phyloP scores from a whole-genome alignment of 2,888 invertebrate genomes.

The Ophion costatus region DNA sequence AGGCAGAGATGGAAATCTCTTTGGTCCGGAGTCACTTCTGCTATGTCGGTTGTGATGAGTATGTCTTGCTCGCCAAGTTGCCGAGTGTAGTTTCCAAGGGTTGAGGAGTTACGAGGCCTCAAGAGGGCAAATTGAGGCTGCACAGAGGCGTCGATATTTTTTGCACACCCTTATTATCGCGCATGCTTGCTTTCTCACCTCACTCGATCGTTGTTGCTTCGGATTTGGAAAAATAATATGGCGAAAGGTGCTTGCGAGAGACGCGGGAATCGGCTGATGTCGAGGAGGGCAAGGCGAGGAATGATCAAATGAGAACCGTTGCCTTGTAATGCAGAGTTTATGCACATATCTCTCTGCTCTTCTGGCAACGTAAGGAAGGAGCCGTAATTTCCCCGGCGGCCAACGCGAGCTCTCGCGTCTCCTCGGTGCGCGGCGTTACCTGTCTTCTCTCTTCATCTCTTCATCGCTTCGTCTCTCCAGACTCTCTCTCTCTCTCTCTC shows the following conservation, averaged over 20 bases:
- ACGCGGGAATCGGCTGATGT: neutral
- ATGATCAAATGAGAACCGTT: constrained; percentile 77
- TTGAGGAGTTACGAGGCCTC: neutral
- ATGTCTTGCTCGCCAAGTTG: neutral
- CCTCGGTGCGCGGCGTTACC: constrained; percentile 81
- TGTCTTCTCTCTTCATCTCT: constrained; percentile 72
- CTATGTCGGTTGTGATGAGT: neutral
- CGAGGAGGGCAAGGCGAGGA: neutral
- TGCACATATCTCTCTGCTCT: constrained; percentile 78
- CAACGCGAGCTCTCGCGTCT: constrained; percentile 74
- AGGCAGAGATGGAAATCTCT: constrained; percentile 29
- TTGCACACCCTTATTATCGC: neutral
- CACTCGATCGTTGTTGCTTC: too few relatives aligned
- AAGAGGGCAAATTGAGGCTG: neutral
- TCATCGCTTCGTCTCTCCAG: constrained; percentile 71
- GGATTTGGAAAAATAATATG: neutral
- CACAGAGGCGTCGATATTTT: neutral
- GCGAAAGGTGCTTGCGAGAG: neutral
- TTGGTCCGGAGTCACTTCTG: neutral
- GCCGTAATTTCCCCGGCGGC: constrained; percentile 83
- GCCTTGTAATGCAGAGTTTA: constrained; percentile 81
- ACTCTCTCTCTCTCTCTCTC: constrained; percentile 68
- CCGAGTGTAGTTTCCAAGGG: constrained; percentile 2
- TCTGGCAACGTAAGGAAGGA: constrained; percentile 79
- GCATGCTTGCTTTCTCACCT: too few relatives aligned